Base-by-base conservation (phyloP, 2,888 invertebrate genomes). In the Apotomis capreana region DNA sequence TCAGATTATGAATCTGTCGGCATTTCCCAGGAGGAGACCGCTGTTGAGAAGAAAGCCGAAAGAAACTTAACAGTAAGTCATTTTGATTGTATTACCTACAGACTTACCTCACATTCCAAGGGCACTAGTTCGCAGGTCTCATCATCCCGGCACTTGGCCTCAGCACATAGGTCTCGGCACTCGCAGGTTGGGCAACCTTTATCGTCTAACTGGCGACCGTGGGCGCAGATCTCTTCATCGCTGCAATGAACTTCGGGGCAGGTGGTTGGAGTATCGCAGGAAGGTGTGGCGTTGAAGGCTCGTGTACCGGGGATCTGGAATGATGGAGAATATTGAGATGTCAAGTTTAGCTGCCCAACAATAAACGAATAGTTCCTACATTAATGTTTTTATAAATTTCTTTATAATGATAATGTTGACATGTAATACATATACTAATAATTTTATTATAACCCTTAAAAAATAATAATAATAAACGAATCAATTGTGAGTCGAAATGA, bases 141-240 rank as follows among this genome's bases (percentile, higher is more conserved):
- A 74, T 96, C 95, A 0, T 94, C 93, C 75, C 94, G 88, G 77
- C 97, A 97, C 55, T 94, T 95, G 6, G 96, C 94, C 72, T 95
- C 95, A n/a, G 94, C 94, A 82, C 97, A 97, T 0, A 96, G 96
- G 82, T 97, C 95, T 10, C 95, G 90, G 82, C 97, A 97, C 64
- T 94, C 92, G 82, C 97, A 97, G 0, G 94, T 95, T 0, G 95
- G 95, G 80, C 97, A 97, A 0, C 97, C 96, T 9, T 91, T 93
- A 3, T 87, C 89, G 78, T 93, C 89, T 60, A 93, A 76, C 40
- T 84, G 81, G 2, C 84, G 77, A 0, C 93, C 93, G 71, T 93
- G 88, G 0, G 86, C 78, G 65, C 94, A 94, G 10, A 83, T 78
- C 15, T 83, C 82, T 1, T 84, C 86, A 1, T 83, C 82, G 4